Evolutionary conservation across 2,113 vertebrate genomes (phyloP).

Genomic region (Plotosus lineatus): DNA sequence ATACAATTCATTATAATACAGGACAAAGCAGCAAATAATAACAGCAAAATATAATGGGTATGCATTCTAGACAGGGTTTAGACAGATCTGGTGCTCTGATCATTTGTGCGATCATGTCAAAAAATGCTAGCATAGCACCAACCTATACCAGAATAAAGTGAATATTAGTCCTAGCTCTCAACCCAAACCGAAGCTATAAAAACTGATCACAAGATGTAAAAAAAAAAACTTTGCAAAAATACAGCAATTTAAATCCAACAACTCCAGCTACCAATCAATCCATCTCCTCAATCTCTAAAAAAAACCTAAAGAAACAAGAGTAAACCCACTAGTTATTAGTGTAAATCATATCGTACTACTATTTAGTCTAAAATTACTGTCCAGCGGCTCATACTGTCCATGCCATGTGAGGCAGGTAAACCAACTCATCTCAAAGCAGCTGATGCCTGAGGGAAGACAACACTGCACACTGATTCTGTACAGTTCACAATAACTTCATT

Average conservation of each 20-base stretch:
- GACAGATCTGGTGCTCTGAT: too few species aligned
- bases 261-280: background rate
- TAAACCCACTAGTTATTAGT: background rate
- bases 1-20: too few species aligned
- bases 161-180: too few species aligned
- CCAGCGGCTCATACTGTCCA: background rate
- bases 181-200: too few species aligned
- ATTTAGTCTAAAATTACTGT: background rate
- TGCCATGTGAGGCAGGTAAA: background rate
- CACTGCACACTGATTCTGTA: background rate
- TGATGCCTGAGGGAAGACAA: background rate
- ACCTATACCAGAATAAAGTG: too few species aligned
- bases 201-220: background rate
- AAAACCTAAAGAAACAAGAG: background rate
- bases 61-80: too few species aligned
- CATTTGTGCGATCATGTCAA: too few species aligned
- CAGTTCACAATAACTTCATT: background rate
- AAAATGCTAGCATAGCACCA: too few species aligned
- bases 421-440: background rate
- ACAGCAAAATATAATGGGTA: too few species aligned
- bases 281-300: background rate
- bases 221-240: background rate
- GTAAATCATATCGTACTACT: background rate
- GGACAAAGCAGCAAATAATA: too few species aligned
- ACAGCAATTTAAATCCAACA: background rate